These are phyloP conservation scores for Suricata suricatta DNA, from an alignment of 2,113 vertebrate genomes.

Conservation along the genomic window DNA sequence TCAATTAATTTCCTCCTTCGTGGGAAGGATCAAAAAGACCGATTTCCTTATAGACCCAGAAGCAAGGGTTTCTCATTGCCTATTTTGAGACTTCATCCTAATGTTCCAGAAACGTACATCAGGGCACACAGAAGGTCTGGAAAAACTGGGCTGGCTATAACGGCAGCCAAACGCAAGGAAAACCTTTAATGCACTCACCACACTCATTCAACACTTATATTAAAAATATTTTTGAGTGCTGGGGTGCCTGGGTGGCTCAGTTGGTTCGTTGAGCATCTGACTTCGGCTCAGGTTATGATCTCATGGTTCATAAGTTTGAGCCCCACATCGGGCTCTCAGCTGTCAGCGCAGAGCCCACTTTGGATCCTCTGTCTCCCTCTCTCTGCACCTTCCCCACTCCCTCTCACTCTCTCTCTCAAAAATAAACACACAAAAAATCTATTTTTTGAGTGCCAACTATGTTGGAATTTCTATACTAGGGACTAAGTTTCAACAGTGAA, in stretches of 20 bases:
- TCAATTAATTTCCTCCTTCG: conserved; percentile 71
- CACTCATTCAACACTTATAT: not conserved
- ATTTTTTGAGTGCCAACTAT: too few relatives aligned
- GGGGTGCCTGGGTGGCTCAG: too few relatives aligned
- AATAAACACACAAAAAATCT: too few relatives aligned
- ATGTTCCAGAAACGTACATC: not conserved
- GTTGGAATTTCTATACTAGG: not conserved
- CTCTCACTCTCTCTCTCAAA: too few relatives aligned
- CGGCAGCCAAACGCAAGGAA: not conserved
- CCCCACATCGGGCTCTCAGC: too few relatives aligned
- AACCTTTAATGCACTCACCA: not conserved
- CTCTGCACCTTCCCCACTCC: too few relatives aligned
- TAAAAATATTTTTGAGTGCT: not conserved
- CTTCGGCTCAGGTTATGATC: too few relatives aligned
- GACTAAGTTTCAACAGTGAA: not conserved
- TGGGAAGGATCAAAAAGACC: conserved; percentile 10
- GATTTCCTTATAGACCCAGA: not conserved
- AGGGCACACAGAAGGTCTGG: not conserved
- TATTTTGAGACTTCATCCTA: not conserved
- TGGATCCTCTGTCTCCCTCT: too few relatives aligned
- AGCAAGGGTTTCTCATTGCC: not conserved
- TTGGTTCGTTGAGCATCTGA: too few relatives aligned
- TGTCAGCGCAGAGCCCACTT: too few relatives aligned
- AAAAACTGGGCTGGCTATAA: not conserved
- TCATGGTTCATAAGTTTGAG: too few relatives aligned